phyloP scores from a whole-genome alignment of 2,113 vertebrate genomes.

The Macrotus californicus region DNA sequence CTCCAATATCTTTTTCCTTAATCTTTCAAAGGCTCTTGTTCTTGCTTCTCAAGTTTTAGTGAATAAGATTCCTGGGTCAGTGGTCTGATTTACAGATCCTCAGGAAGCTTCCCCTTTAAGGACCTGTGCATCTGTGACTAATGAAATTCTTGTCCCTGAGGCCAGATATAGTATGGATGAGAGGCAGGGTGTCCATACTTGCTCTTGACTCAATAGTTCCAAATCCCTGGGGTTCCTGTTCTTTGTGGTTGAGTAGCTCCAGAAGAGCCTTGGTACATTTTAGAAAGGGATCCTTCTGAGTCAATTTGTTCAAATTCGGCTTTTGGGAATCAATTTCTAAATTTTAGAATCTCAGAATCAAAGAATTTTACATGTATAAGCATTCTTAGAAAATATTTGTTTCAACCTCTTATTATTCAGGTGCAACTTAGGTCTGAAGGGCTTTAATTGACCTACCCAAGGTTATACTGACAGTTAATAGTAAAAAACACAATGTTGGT shows the following conservation, averaged over 20 bases:
- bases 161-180: background rate
- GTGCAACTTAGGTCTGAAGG: background rate
- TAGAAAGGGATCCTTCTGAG: background rate
- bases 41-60: conserved; percentile 2
- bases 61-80: background rate
- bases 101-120: background rate
- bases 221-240: background rate
- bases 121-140: background rate
- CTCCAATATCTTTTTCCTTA: background rate
- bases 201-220: background rate
- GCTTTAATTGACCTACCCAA: background rate
- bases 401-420: background rate
- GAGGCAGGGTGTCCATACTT: background rate
- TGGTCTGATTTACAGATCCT: background rate
- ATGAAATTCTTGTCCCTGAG: background rate
- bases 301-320: background rate
- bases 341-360: background rate
- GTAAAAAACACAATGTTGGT: background rate
- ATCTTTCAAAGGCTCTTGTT: background rate
- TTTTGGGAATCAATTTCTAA: background rate
- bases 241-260: background rate
- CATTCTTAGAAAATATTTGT: background rate
- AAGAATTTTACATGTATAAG: background rate
- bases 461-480: background rate
- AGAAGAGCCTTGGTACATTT: background rate